These are phyloP conservation scores for Meriones unguiculatus DNA, from an alignment of 2,113 vertebrate species.

Conservation along the genomic window DNA sequence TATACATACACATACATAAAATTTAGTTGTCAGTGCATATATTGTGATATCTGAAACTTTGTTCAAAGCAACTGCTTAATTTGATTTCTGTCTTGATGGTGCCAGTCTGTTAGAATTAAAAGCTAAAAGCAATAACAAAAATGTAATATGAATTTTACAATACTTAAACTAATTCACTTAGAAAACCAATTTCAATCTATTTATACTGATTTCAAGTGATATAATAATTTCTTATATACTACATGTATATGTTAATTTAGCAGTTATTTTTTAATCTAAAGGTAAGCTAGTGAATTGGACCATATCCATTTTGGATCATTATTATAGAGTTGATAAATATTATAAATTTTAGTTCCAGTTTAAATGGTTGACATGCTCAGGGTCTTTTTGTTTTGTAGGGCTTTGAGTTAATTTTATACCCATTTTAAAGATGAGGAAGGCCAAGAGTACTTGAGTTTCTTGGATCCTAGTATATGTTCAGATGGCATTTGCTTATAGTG, in stretches of 20 bases:
- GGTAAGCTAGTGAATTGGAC: neutral
- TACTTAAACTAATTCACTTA: conserved; percentile 40
- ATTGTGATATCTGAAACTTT: conserved; percentile 1
- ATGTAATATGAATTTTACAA: neutral
- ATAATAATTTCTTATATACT: conserved; percentile 5
- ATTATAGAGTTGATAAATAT: neutral
- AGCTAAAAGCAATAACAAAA: neutral
- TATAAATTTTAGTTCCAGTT: conserved; percentile 22
- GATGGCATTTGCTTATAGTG: neutral
- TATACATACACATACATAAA: neutral
- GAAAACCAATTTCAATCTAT: neutral
- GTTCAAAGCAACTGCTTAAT: conserved; percentile 36
- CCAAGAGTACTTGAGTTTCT: neutral
- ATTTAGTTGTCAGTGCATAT: neutral
- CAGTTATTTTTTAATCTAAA: conserved; percentile 17
- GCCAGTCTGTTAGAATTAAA: conserved; percentile 19
- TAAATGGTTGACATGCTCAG: neutral
- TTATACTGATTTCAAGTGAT: conserved; percentile 32
- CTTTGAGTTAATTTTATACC: neutral
- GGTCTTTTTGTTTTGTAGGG: conserved; percentile 8
- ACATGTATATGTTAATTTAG: neutral
- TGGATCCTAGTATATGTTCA: neutral
- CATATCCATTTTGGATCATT: neutral
- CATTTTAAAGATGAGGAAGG: conserved; percentile 10
- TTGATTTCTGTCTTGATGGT: neutral